These are phyloP conservation scores for Melinaea menophilus DNA, from an alignment of 2,888 invertebrate species.

Conservation along the genomic window DNA sequence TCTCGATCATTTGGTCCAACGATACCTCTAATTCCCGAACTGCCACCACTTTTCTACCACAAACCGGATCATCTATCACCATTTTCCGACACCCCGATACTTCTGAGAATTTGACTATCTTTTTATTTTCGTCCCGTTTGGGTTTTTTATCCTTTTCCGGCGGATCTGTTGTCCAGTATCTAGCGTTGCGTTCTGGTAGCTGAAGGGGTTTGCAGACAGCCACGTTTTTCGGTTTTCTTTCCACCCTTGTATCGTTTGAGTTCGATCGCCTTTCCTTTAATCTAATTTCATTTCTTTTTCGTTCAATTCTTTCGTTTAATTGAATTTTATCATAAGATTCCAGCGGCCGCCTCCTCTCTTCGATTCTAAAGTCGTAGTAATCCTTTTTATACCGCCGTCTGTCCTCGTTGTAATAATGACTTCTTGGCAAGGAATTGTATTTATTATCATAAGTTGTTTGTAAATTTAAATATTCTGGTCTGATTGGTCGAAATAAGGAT, in stretches of 20 bases:
- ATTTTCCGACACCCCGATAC: slow-evolving; percentile 72
- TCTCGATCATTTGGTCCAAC: slow-evolving; percentile 73
- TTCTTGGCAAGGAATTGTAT: slow-evolving; percentile 68
- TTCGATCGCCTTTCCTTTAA: slow-evolving; percentile 32
- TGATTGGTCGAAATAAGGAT: slow-evolving; percentile 70
- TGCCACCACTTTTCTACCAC: slow-evolving; percentile 65
- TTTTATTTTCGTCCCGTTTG: slow-evolving; percentile 65
- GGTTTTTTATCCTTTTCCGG: slow-evolving; percentile 52
- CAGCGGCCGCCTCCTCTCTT: slow-evolving; percentile 48
- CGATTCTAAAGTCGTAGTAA: slow-evolving; percentile 70
- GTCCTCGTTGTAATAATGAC: slow-evolving; percentile 61
- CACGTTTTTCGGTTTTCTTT: slow-evolving; percentile 53
- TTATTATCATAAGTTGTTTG: slow-evolving; percentile 62
- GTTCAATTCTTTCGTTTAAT: slow-evolving; percentile 34
- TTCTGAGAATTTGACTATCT: slow-evolving; percentile 74
- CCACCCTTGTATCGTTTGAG: slow-evolving; percentile 34
- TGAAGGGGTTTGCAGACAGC: slow-evolving; percentile 69
- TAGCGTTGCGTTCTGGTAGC: slow-evolving; percentile 59
- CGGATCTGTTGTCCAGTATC: slow-evolving; percentile 66
- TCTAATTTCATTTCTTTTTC: slow-evolving; percentile 32
- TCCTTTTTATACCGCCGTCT: slow-evolving; percentile 61
- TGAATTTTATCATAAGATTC: slow-evolving; percentile 55
- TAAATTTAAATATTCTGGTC: slow-evolving; percentile 70
- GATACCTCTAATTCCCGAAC: slow-evolving; percentile 72
- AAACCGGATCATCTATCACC: slow-evolving; percentile 67